phyloP scores from a whole-genome alignment of 2,797 vertebrate genomes.

The Cephalopachus bancanus region DNA sequence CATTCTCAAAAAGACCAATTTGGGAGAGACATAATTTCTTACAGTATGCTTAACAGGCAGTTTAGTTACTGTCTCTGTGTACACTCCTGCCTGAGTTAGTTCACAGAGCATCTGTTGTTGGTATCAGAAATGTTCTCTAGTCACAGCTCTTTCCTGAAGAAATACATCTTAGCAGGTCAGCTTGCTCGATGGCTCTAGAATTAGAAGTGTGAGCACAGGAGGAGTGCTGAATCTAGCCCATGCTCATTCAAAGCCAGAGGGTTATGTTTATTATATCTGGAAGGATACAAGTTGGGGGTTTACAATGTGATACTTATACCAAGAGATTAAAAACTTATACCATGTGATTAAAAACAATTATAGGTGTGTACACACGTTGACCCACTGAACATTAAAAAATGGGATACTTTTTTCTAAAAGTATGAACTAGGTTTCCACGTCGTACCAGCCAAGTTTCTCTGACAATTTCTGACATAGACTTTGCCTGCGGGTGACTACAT shows the following conservation, averaged over 20 bases:
- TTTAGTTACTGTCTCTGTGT: conserved; percentile 65
- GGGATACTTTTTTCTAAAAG: background rate
- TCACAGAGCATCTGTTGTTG: conserved; percentile 79
- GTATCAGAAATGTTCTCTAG: conserved; percentile 75
- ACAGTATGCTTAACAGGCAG: conserved; percentile 63
- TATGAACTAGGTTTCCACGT: background rate
- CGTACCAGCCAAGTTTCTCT: background rate
- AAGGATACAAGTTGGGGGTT: background rate
- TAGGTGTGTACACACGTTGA: background rate
- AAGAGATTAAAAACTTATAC: background rate
- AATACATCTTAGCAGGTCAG: conserved; percentile 67
- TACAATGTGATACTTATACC: background rate
- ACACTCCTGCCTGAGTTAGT: conserved; percentile 77
- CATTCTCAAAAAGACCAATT: conserved; percentile 46
- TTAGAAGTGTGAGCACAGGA: background rate
- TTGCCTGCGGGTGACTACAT: background rate
- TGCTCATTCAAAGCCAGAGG: background rate
- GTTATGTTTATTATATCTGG: background rate
- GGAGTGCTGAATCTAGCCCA: background rate
- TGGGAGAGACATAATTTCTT: conserved; percentile 47
- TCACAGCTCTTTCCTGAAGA: conserved; percentile 73
- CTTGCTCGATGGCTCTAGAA: background rate
- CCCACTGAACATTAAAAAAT: background rate
- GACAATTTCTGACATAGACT: background rate
- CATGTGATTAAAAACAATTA: background rate